These are phyloP conservation scores for Mesorhabditis sp. DNA, from an alignment of 2,888 invertebrate species.

Conservation along the genomic window DNA sequence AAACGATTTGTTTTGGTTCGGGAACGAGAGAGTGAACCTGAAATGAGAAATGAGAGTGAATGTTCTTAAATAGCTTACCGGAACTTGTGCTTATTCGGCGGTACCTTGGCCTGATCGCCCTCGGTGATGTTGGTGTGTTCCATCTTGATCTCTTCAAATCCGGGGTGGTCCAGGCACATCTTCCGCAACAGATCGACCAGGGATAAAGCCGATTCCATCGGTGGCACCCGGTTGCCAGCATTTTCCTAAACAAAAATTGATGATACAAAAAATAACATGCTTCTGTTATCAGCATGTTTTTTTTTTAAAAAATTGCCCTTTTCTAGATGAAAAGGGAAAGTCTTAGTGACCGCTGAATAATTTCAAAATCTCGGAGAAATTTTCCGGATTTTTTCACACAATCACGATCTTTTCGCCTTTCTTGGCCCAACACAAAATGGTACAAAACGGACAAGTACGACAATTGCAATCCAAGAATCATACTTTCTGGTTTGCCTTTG, in stretches of 20 bases:
- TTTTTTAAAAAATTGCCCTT: too few species aligned
- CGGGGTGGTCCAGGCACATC: slow-evolving; percentile 15
- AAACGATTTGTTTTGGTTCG: slow-evolving; percentile 11
- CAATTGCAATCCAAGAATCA: neutral
- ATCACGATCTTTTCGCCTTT: too few species aligned
- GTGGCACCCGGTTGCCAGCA: slow-evolving; percentile 15
- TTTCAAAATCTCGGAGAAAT: too few species aligned
- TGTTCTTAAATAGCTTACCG: neutral
- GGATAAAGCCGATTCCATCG: slow-evolving; percentile 23
- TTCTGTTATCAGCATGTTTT: too few species aligned
- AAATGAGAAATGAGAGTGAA: neutral
- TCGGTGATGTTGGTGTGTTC: neutral
- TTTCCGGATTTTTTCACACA: too few species aligned
- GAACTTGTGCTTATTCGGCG: slow-evolving; percentile 5
- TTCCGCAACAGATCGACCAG: slow-evolving; percentile 24
- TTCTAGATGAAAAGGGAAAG: too few species aligned
- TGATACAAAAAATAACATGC: too few species aligned
- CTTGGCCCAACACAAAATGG: too few species aligned
- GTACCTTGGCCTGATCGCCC: neutral
- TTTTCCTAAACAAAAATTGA: too few species aligned
- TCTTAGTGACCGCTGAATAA: too few species aligned
- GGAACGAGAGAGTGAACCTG: slow-evolving; percentile 16
- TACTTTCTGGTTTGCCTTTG: neutral
- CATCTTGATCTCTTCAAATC: neutral
- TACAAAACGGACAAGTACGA: too few species aligned